Evolutionary conservation across 1,140 invertebrate species (phyloP).

Genomic region (Gonatopus flavifemur): DNA sequence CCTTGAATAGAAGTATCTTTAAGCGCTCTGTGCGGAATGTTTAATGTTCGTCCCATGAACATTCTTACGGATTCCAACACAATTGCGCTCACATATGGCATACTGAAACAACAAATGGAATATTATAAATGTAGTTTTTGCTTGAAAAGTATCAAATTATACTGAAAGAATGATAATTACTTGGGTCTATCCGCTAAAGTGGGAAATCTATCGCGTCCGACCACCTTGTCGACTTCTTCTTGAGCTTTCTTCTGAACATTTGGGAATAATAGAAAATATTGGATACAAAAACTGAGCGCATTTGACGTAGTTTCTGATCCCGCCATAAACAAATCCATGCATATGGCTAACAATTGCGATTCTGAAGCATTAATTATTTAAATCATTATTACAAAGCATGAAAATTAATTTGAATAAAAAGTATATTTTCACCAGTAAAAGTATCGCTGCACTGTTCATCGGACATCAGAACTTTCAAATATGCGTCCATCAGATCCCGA

Average conservation of each 20-base stretch:
- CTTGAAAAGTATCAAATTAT: not conserved
- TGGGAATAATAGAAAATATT: conserved; percentile 76
- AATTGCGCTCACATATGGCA: conserved; percentile 80
- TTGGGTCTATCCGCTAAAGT: conserved; percentile 69
- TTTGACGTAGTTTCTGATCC: conserved; percentile 82
- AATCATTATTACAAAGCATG: not conserved
- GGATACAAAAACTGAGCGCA: conserved; percentile 74
- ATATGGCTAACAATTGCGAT: conserved; percentile 72
- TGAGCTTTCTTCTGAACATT: conserved; percentile 78
- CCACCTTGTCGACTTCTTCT: conserved; percentile 75
- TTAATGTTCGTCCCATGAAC: conserved; percentile 77
- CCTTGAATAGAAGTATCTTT: conserved; percentile 71
- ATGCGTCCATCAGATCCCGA: conserved; percentile 84
- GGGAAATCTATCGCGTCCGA: conserved; percentile 70
- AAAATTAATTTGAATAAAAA: not conserved
- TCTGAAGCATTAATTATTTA: conserved; percentile 51
- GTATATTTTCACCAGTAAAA: conserved; percentile 21
- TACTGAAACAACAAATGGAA: conserved; percentile 50
- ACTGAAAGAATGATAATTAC: conserved; percentile 46
- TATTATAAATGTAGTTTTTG: conserved; percentile 3
- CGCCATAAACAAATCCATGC: conserved; percentile 80
- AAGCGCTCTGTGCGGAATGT: conserved; percentile 75
- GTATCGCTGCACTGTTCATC: conserved; percentile 37
- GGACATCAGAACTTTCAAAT: conserved; percentile 61
- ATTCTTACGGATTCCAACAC: conserved; percentile 75